Base-by-base conservation (phyloP, 2,113 vertebrate genomes). In the Notothenia coriiceps region DNA sequence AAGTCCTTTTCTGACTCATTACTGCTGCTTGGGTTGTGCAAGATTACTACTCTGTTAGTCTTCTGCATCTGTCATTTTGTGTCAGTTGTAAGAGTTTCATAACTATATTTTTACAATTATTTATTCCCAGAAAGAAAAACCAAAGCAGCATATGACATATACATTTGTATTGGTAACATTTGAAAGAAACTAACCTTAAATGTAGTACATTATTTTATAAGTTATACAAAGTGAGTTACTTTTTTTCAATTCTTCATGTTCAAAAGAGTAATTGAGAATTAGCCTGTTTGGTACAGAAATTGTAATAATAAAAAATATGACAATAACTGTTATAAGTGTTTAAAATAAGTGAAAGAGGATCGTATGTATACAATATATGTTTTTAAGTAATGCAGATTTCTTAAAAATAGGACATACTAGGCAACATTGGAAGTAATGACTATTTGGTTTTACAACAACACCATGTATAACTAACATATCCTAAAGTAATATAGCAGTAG, bases 1-100 rank as follows among this genome's bases (percentile, higher is more conserved):
- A 85, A 60, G 46, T n/a, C 66, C 15, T 61, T 80, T 75, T 85
- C 29, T 64, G 72, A 70, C 64, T 77, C 59, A 22, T 63, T 77
- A 29, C 61, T n/a, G 70, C 71, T 66, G 22, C 29, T 20, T 12
- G 51, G 70, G 46, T 54, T 55, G 47, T 52, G 54, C 6, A 15
- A 13, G 77, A 59, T 51, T 65, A 15, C 60, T 66, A 14, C 68
- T 56, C 57, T 17, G 44, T 17, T 11, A 11, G 15, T 10, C 4
- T 6, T 44, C 49, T 52, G 6, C 18, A 2, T 55, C 35, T 12
- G 22, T 56, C 20, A 10, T 15, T 47, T 18, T 22, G 5, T 50
- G 11, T 65, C 15, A 44, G 3, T 33, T 40, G 35, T 40, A 8
- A 40, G 35, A 2, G 5, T 49, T 6, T 47, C 20, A 62, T 20